Evolutionary conservation across 35 echinoderm and acorn worm species (phyloP).

Genomic region (Apostichopus californicus): DNA sequence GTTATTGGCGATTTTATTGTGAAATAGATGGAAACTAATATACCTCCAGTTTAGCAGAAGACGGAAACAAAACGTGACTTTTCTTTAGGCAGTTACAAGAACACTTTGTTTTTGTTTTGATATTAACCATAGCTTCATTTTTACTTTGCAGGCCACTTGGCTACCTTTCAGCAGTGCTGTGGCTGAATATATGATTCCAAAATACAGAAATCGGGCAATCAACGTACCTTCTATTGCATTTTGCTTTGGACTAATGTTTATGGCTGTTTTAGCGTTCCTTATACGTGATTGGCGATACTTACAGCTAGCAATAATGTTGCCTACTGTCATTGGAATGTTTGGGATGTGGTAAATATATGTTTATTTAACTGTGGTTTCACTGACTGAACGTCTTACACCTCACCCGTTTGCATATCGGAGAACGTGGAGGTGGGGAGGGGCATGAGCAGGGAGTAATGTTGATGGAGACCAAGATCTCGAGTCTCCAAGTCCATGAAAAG

Average conservation of each 20-base stretch:
- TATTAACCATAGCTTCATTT: too few species aligned
- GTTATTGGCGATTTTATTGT: too few species aligned
- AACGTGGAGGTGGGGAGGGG: too few species aligned
- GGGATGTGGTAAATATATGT: not conserved
- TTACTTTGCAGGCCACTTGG: not conserved
- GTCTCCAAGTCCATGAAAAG: too few species aligned
- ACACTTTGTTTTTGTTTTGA: too few species aligned
- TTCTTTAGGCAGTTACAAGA: too few species aligned
- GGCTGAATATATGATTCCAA: conserved; percentile 41
- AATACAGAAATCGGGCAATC: conserved; percentile 5
- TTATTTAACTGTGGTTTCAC: not conserved
- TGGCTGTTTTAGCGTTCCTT: conserved; percentile 48
- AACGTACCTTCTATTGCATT: conserved; percentile 33
- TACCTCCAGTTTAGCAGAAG: not conserved
- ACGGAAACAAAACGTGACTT: not conserved
- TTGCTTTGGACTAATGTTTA: conserved; percentile 39
- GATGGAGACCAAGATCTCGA: too few species aligned
- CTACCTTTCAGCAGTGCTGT: not conserved
- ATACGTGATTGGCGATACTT: conserved; percentile 51
- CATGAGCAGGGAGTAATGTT: too few species aligned
- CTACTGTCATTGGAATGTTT: not conserved
- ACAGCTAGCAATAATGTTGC: conserved; percentile 23
- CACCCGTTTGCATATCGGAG: too few species aligned
- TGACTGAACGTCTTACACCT: too few species aligned
- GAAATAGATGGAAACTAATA: too few species aligned